Base-by-base conservation (phyloP, 2,888 invertebrate species). In the Phortica okadai region DNA sequence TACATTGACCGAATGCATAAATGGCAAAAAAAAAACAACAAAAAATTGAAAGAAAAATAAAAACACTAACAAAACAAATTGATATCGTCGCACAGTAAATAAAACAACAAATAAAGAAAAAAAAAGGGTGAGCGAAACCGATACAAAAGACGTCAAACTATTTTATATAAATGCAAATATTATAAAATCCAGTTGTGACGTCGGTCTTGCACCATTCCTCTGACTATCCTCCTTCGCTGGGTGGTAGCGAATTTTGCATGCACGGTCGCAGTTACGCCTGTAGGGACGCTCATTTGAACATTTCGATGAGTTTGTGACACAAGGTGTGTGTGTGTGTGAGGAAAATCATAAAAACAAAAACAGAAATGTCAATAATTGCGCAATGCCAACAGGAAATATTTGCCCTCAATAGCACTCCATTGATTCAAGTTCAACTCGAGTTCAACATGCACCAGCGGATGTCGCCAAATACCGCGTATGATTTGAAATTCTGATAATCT, bases 251-350 rank as follows among this genome's bases (percentile, higher is more conserved):
- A 56, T 16, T 56, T 14, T 56, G 6, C 8, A 16, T 33, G 1
- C 33, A 33, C 33, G 2, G 33, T 5, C 33, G 33, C 33, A 5
- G 33, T 1, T 33, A 33, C 33, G 33, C 33, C 33, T 33, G 33
- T 5, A 33, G 33, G 33, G 33, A 33, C 33, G 33, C 33, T 33
- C 33, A 33, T 33, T 33, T 33, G 33, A 33, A 33, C n/a, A 16
- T 7, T n/a, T 56, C 16, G 56, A 56, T 16, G 16, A 56, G 16
- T 56, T 56, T 62, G 10, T 25, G 25, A 6, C 10, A 10, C 62
- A 62, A 62, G 62, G 62, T 62, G 21, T 62, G 62, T 62, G 62
- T 62, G 59, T 62, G 25, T 16, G 62, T 25, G 62, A 21, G 62
- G 33, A 21, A 62, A 25, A 21, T 62, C 62, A 21, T 62, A 62